A percentile compares a stretch with the other conserved stretches of the same genome.
These are phyloP conservation scores for Alosa sapidissima DNA, from an alignment of 2,797 vertebrate genomes.

Conservation along the genomic window DNA sequence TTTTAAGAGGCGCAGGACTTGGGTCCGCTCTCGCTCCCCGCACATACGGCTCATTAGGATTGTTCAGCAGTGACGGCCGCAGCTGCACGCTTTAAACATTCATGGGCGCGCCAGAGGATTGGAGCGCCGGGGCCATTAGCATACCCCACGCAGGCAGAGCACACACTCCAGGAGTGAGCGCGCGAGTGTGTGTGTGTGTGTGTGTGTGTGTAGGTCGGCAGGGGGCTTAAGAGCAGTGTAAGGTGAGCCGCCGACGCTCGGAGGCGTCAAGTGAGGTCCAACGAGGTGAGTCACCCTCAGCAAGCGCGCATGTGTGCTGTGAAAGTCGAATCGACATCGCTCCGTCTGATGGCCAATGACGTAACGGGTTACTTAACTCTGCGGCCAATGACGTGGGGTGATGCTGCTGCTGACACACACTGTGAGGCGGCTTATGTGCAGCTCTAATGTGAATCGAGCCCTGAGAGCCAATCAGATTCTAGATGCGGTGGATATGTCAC, in stretches of 20 bases:
- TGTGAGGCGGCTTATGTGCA: too few species aligned
- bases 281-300: background rate
- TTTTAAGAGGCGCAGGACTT: background rate
- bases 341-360: background rate
- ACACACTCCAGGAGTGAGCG: background rate
- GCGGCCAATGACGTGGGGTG: background rate
- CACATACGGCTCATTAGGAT: slow-evolving; percentile 3
- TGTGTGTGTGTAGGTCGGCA: background rate
- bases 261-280: background rate
- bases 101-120: background rate
- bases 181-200: background rate
- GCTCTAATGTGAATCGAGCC: too few species aligned
- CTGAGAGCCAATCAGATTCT: background rate
- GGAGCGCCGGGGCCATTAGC: background rate
- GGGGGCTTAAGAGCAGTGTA: background rate
- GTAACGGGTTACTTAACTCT: background rate
- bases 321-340: too few species aligned
- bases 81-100: slow-evolving; percentile 8
- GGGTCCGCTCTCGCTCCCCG: background rate
- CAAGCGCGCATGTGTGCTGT: too few species aligned
- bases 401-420: background rate
- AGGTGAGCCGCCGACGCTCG: background rate
- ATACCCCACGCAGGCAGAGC: background rate
- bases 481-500: background rate
- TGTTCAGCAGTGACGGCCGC: background rate